Evolutionary conservation across 2,113 vertebrate genomes (phyloP), one percentile per base, ranked within the genome.

Genomic region (Hippocampus barbouri): DNA sequence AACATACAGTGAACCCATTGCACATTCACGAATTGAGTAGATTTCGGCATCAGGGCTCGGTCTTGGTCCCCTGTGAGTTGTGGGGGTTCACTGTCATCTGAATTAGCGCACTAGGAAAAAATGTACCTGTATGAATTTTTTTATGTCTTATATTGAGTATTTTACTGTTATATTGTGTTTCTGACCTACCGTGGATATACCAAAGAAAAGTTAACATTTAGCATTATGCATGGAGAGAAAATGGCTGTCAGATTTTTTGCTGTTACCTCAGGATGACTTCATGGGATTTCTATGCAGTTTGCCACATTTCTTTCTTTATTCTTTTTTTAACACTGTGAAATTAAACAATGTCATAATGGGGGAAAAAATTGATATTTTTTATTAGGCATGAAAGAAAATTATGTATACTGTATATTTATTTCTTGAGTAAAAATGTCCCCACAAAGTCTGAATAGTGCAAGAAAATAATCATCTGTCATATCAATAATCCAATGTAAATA

Each of bases 201-300:
- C 57, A 60, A 60, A 60, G 57, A 60, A 34, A 27, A 60, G 23
- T 59, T 14, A 23, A 15, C 12, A 25, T 59, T 59, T 27, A 45
- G 14, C 14, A 60, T 15, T 11, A 25, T 15, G n/a, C 25, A 25
- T 12, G 54, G 25, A 45, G 12, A 45, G 21, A 41, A 4, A 25
- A 25, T 4, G 7, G 34, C 14, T n/a, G 21, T 43, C 23, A 41
- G 53, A 57, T 34, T 61, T 74, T 57, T 78, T 64, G 18, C n/a
- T 25, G 12, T 68, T 27, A 75, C 23, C 38, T 75, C 43, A 47
- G 11, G 9, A 60, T n/a, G 8, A 47, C 43, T 47, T 76, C 18
- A 69, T 67, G 34, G 69, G 30, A 66, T 69, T 73, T 73, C 59
- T 47, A 70, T 74, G 63, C 69, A 79, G 62, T 71, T 34, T 34